Evolutionary conservation across 2,113 vertebrate species (phyloP).

Genomic region (Engystomops pustulosus): DNA sequence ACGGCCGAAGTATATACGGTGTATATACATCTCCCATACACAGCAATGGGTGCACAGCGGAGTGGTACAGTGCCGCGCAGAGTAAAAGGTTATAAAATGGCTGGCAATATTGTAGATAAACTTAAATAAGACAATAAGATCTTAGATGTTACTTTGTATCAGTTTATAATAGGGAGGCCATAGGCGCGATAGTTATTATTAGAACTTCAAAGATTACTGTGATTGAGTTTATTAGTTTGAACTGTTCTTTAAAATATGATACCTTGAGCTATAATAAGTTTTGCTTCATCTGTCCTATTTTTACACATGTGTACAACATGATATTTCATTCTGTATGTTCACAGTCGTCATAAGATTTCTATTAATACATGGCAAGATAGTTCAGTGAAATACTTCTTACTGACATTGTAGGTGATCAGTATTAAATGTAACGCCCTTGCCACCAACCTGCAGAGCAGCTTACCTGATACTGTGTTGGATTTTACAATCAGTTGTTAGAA

Average conservation of each 20-base stretch:
- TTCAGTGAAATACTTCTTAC: constrained; percentile 66
- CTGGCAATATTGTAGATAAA: not conserved
- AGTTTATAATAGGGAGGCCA: not conserved
- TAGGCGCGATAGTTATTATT: not conserved
- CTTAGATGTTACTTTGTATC: not conserved
- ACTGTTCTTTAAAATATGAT: constrained; percentile 68
- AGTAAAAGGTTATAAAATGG: too few relatives aligned
- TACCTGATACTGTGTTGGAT: constrained; percentile 60
- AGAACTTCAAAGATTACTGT: constrained; percentile 59
- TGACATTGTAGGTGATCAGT: constrained; percentile 61
- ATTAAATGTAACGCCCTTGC: constrained; percentile 65
- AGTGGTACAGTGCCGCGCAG: too few relatives aligned
- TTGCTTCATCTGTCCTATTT: constrained; percentile 69
- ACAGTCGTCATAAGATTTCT: constrained; percentile 65
- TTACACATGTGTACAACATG: constrained; percentile 66
- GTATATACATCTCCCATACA: too few relatives aligned
- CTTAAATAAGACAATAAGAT: not conserved
- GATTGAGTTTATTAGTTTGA: constrained; percentile 65
- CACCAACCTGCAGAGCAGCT: constrained; percentile 60
- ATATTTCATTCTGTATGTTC: constrained; percentile 62
- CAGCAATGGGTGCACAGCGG: too few relatives aligned
- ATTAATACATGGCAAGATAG: constrained; percentile 66
- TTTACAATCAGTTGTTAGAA: constrained; percentile 17
- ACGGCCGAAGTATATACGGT: too few relatives aligned
- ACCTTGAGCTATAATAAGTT: constrained; percentile 67